Evolutionary conservation across 2,888 invertebrate species (phyloP), one percentile per base, ranked within the genome.

Genomic region (Tiliacea citrago): DNA sequence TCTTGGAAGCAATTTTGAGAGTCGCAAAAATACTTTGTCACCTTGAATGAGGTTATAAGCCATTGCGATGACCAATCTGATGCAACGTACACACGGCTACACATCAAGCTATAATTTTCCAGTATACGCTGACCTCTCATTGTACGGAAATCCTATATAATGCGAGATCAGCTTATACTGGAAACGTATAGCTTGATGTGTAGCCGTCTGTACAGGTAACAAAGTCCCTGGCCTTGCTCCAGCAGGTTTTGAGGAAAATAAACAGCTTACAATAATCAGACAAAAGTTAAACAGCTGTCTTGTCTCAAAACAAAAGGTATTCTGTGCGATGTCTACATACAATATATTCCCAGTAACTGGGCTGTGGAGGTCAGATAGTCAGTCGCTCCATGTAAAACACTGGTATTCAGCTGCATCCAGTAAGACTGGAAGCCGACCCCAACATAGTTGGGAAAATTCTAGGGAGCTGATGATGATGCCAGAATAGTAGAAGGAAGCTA

Each of bases 201-300:
- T n/a, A n/a, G n/a, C n/a, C n/a, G n/a, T n/a, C n/a, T n/a, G n/a
- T n/a, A 53, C 55, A 57, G 45, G 53, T 58, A 68, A 77, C 42
- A 72, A 76, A 76, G 65, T 12, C 71, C 73, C 12, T 70, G 76
- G 67, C 86, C 86, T 86, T 77, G 60, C 13, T 61, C 10, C 66
- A 66, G 45, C 73, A 73, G 42, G 76, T 68, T 81, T 79, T 63
- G 66, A 80, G 78, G 79, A 77, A 80, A 81, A 72, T 55, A 62
- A 62, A 53, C 35, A 42, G 13, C 51, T 45, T 35, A 35, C 45
- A 67, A 47, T 60, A 8, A n/a, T 24, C 24, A n/a, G 10, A 13
- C n/a, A 9, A 18, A 71, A 42, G 21, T 35, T 35, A 21, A 21
- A n/a, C 7, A 2, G 39, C 39, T 39, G 10, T 21, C 5, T 12